A percentile compares a stretch with the other conserved stretches of the same genome.
Conservation (phyloP, 2,113 vertebrate species). For the Burhinus oedicnemus region DNA sequence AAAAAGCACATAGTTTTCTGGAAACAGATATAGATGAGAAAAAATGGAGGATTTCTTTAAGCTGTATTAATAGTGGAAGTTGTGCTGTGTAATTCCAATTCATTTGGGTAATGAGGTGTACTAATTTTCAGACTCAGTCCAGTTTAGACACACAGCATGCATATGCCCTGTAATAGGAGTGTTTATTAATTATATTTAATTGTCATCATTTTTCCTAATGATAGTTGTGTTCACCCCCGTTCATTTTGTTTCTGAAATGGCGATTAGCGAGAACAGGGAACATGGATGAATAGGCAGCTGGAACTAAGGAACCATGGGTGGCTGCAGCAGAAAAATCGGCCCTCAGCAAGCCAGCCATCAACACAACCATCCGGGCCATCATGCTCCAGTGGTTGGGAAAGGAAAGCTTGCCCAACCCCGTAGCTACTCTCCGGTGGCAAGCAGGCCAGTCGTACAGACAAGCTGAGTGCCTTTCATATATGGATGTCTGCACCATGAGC, state of each 20-base stretch:
- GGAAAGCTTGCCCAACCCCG: neutral
- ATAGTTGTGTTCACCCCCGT: slow-evolving; percentile 15
- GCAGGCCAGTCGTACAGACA: neutral
- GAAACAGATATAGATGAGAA: slow-evolving; percentile 22
- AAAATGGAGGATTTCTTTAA: slow-evolving; percentile 49
- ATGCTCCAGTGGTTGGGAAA: slow-evolving; percentile 23
- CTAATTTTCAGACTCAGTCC: slow-evolving; percentile 45
- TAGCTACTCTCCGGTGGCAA: neutral
- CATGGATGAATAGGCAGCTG: slow-evolving; percentile 38
- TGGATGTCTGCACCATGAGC: neutral
- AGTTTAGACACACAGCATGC: slow-evolving; percentile 50
- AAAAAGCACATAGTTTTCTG: slow-evolving; percentile 49
- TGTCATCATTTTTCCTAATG: slow-evolving; percentile 56
- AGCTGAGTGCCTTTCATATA: neutral
- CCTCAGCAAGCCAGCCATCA: neutral
- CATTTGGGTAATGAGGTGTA: slow-evolving; percentile 68
- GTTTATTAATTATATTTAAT: slow-evolving; percentile 75
- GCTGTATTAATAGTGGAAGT: slow-evolving; percentile 58
- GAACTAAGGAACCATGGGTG: slow-evolving; percentile 19
- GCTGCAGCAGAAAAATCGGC: neutral
- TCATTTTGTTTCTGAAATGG: slow-evolving; percentile 48
- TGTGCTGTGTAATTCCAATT: slow-evolving; percentile 37
- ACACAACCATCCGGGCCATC: neutral
- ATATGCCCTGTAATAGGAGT: slow-evolving; percentile 63
- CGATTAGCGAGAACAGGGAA: neutral